Conservation (phyloP, 2,797 vertebrate species). For the Uromys caudimaculatus region DNA sequence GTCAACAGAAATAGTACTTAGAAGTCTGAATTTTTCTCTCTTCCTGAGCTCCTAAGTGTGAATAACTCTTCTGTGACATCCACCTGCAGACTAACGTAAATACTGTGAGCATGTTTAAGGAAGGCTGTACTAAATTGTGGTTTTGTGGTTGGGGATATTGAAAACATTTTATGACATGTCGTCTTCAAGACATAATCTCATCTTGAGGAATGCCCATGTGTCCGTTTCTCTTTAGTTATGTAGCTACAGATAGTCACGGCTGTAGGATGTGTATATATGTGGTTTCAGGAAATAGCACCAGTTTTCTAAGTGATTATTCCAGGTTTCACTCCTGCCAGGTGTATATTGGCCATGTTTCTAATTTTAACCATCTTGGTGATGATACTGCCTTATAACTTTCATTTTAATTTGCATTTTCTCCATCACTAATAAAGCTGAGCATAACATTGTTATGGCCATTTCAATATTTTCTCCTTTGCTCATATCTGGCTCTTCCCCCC, state of each 20-base stretch:
- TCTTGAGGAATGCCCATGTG: neutral
- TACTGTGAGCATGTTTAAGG: neutral
- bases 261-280: neutral
- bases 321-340: neutral
- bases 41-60: neutral
- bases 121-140: neutral
- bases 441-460: neutral
- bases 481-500: neutral
- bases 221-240: neutral
- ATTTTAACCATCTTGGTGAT: constrained; percentile 24
- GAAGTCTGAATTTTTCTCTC: neutral
- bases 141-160: neutral
- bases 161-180: neutral
- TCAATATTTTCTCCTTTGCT: constrained; percentile 15
- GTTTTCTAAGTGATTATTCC: constrained; percentile 19
- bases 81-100: neutral
- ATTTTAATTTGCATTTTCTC: constrained; percentile 55
- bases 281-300: neutral
- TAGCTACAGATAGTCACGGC: neutral
- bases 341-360: neutral
- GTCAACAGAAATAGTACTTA: neutral
- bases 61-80: neutral
- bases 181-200: neutral
- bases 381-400: constrained; percentile 6
- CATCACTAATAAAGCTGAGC: constrained; percentile 22